Evolutionary conservation across 2,888 invertebrate species (phyloP).

Genomic region (Conomelus anceps): DNA sequence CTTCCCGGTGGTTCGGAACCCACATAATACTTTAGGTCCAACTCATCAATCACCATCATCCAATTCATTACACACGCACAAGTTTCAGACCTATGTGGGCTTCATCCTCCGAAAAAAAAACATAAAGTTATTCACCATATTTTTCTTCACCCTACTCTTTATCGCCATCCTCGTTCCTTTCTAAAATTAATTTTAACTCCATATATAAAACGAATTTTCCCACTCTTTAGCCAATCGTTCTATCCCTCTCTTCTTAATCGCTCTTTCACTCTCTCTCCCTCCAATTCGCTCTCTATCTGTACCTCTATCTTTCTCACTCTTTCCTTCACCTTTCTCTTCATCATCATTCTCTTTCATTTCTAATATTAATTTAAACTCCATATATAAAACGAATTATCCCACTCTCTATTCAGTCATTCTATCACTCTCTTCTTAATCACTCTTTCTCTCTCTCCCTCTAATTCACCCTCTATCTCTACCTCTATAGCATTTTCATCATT

Average conservation of each 20-base stretch:
- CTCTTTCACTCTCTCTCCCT: neutral
- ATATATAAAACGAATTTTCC: neutral
- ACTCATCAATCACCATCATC: too few species aligned
- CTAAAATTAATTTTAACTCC: neutral
- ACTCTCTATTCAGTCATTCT: neutral
- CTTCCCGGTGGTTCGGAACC: too few species aligned
- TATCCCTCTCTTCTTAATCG: neutral
- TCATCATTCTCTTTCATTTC: neutral
- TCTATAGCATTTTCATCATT: too few species aligned
- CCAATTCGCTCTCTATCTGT: too few species aligned
- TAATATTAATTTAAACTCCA: neutral
- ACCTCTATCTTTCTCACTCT: neutral
- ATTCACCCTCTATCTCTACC: too few species aligned
- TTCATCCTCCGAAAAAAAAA: too few species aligned
- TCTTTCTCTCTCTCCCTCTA: neutral
- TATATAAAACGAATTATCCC: too few species aligned
- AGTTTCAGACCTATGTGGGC: too few species aligned
- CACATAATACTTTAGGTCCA: too few species aligned
- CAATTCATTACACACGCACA: too few species aligned
- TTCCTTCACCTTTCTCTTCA: neutral
- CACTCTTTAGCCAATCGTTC: neutral
- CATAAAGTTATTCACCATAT: too few species aligned
- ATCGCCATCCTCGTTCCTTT: neutral
- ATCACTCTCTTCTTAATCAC: neutral
- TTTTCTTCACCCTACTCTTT: neutral